phyloP scores from a whole-genome alignment of 2,797 vertebrate species.

The Limosa lapponica region DNA sequence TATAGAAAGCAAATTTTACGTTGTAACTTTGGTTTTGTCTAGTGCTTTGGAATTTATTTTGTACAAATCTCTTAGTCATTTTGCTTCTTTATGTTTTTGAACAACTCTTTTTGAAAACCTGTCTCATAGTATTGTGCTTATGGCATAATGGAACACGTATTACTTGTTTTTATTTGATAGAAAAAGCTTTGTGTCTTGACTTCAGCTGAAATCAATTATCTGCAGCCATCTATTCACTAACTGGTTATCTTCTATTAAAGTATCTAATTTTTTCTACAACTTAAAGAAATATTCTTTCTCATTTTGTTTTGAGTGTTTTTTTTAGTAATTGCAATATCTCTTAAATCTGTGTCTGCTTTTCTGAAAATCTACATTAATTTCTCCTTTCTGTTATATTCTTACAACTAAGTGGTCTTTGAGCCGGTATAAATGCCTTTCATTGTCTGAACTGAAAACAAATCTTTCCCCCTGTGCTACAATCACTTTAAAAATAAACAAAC shows the following conservation, averaged over 20 bases:
- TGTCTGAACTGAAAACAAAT: not conserved
- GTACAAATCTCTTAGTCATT: not conserved
- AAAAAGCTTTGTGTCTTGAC: not conserved
- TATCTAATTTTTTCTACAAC: not conserved
- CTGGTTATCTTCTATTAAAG: not conserved
- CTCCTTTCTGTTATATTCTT: not conserved
- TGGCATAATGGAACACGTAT: not conserved
- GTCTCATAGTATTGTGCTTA: not conserved
- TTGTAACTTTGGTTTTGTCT: not conserved
- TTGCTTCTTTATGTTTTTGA: not conserved
- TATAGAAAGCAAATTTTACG: not conserved
- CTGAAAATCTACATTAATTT: not conserved
- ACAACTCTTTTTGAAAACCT: not conserved
- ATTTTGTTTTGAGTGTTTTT: not conserved
- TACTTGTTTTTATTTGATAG: not conserved
- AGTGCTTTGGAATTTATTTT: not conserved
- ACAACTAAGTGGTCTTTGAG: not conserved
- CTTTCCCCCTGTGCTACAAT: not conserved
- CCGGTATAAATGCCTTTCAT: not conserved
- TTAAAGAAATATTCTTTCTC: not conserved
- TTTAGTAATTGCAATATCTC: not conserved
- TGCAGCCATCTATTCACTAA: not conserved
- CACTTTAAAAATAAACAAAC: not conserved
- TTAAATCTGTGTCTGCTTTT: not conserved
- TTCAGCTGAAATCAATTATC: not conserved